Base-by-base conservation (phyloP, 2,113 vertebrate genomes). In the Paratilapia polleni region DNA sequence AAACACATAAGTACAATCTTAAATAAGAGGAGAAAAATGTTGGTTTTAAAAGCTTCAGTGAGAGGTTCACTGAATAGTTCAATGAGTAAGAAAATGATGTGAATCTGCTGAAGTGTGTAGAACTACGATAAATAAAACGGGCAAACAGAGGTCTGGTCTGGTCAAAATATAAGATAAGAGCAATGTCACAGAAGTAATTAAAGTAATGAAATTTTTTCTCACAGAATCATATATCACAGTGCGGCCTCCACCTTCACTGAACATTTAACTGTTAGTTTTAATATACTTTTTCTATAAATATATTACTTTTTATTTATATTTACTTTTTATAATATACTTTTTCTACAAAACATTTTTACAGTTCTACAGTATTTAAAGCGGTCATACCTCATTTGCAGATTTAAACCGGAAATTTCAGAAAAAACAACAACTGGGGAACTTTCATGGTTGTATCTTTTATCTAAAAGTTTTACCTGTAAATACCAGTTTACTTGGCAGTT, bases 321-420 rank as follows among this genome's bases (percentile, higher is more conserved):
- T n/a, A n/a, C n/a, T n/a, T n/a, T n/a, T n/a, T n/a, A n/a, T 63
- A 36, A 63, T n/a, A 63, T 31, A n/a, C 3, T 5, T 7, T 31
- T n/a, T 63, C 34, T 8, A 38, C 7, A 36, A 19, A 63, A 63
- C 19, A 63, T 63, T 0, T 61, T 10, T 0, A 4, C 19, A 62
- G 19, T 19, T 62, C 20, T 4, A 31, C 19, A 63, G n/a, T 0
- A n/a, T 63, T n/a, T 12, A 36, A 0, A 36, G 61, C 36, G 36
- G 38, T 38, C 38, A n/a, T 0, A 0, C 5, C 20, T 63, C 61
- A 38, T 38, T 63, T 63, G n/a, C 38, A 38, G 6, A 38, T 63
- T 63, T 63, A 63, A 63, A 31, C 3, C n/a, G 36, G 13, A 63
- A 4, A 0, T 1, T n/a, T 63, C 34, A 61, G 14, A n/a, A 60